Conservation (phyloP, 1,140 invertebrate species). For the Elymnias hypermnestra region DNA sequence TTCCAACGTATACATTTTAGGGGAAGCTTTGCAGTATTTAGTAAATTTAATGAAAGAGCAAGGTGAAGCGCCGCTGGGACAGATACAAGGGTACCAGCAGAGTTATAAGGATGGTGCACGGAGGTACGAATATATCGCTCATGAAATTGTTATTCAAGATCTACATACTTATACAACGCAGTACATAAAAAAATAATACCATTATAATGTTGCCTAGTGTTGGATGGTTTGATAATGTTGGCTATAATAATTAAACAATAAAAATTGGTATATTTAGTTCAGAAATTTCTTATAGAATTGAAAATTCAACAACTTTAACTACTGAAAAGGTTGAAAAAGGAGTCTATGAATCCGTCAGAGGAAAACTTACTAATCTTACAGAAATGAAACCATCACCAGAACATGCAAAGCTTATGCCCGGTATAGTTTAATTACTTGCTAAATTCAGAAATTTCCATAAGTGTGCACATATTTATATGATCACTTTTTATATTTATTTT, state of each 20-base stretch:
- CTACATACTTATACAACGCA: too few relatives aligned
- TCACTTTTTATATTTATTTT: conserved; percentile 14
- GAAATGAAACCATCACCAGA: conserved; percentile 30
- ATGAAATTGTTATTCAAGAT: too few relatives aligned
- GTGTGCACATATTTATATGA: too few relatives aligned
- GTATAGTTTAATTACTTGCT: too few relatives aligned
- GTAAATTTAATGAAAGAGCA: conserved; percentile 42
- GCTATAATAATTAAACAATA: too few relatives aligned
- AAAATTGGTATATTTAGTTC: too few relatives aligned
- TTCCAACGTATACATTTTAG: too few relatives aligned
- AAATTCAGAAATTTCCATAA: too few relatives aligned
- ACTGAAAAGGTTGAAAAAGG: conserved; percentile 44
- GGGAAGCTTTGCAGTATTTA: conserved; percentile 42
- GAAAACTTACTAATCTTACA: conserved; percentile 30
- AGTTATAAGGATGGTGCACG: conserved; percentile 43
- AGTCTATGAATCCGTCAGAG: conserved; percentile 32
- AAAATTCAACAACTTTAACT: conserved; percentile 19
- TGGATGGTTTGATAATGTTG: too few relatives aligned
- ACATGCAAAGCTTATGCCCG: conserved; percentile 32
- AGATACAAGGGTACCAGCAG: conserved; percentile 48
- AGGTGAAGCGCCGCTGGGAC: conserved; percentile 35
- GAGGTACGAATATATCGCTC: too few relatives aligned
- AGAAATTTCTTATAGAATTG: too few relatives aligned
- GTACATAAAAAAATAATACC: background rate
- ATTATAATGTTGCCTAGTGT: too few relatives aligned